Percentiles rank a stretch among this genome's conserved stretches.
Conservation (phyloP, 2,113 vertebrate species). For the Aegithalos caudatus region DNA sequence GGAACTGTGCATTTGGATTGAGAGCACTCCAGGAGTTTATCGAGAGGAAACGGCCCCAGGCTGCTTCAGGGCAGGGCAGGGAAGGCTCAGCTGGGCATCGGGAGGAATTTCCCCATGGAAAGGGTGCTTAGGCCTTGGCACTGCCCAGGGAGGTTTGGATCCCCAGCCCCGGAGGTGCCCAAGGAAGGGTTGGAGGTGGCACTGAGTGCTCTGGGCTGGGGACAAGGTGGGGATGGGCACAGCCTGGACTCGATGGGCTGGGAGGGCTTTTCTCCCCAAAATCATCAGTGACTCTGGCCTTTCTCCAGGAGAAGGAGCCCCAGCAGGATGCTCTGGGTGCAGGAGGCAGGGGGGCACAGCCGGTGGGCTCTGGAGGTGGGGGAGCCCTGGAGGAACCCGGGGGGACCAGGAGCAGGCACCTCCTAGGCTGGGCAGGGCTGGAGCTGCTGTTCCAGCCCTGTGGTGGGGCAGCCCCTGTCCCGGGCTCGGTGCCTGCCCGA, state of each 20-base stretch:
- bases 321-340: background rate
- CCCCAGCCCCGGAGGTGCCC: background rate
- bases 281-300: rapidly evolving
- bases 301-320: background rate
- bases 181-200: background rate
- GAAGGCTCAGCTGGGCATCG: rapidly evolving
- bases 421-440: background rate
- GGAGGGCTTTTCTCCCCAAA: background rate
- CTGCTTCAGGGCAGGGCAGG: rapidly evolving
- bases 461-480: background rate
- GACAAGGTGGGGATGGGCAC: background rate
- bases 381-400: too few relatives aligned
- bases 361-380: background rate
- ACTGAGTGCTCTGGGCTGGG: rapidly evolving
- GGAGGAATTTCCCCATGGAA: background rate
- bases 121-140: rapidly evolving
- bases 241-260: rapidly evolving
- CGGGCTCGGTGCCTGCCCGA: background rate
- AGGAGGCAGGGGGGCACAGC: background rate
- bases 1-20: rapidly evolving
- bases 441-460: background rate
- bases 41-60: rapidly evolving
- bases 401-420: background rate
- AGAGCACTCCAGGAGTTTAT: background rate
- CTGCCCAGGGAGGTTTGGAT: background rate